phyloP scores from a whole-genome alignment of 2,888 invertebrate genomes.

The Drosophila setosimentum region DNA sequence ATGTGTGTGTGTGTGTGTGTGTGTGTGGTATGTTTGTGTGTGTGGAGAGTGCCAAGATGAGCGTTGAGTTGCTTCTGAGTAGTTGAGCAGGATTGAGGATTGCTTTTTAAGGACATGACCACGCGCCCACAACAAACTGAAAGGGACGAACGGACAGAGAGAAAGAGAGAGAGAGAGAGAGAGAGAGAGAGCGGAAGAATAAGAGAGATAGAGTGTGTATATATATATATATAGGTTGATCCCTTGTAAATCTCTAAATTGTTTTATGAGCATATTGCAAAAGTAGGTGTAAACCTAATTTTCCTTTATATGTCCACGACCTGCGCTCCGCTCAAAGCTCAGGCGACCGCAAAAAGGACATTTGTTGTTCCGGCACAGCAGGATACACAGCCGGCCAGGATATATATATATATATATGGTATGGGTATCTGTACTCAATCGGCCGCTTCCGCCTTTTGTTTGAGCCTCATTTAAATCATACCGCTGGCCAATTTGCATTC shows the following conservation, averaged over 20 bases:
- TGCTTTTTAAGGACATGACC: constrained; percentile 44
- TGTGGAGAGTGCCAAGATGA: constrained; percentile 28
- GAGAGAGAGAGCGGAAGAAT: background rate
- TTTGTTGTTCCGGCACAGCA: constrained; percentile 70
- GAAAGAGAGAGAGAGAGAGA: background rate
- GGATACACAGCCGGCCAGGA: constrained; percentile 38
- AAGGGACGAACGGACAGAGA: background rate
- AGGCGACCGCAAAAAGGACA: constrained; percentile 58
- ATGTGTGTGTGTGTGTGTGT: constrained; percentile 27
- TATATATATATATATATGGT: background rate
- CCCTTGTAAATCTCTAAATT: constrained; percentile 78
- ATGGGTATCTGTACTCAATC: constrained; percentile 39
- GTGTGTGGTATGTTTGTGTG: background rate
- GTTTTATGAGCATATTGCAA: constrained; percentile 76
- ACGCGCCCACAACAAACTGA: constrained; percentile 43
- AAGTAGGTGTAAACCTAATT: constrained; percentile 79
- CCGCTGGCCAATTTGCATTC: constrained; percentile 82
- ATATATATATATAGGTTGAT: constrained; percentile 58
- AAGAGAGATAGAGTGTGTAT: background rate
- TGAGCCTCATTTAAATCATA: constrained; percentile 78
- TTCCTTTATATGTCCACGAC: constrained; percentile 62
- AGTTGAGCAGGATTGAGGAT: constrained; percentile 43
- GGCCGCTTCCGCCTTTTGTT: constrained; percentile 61
- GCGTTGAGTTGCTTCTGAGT: constrained; percentile 29
- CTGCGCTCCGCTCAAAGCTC: constrained; percentile 45